These are phyloP conservation scores for Leucopternis melanops DNA, from an alignment of 2,113 vertebrate genomes.

Conservation along the genomic window DNA sequence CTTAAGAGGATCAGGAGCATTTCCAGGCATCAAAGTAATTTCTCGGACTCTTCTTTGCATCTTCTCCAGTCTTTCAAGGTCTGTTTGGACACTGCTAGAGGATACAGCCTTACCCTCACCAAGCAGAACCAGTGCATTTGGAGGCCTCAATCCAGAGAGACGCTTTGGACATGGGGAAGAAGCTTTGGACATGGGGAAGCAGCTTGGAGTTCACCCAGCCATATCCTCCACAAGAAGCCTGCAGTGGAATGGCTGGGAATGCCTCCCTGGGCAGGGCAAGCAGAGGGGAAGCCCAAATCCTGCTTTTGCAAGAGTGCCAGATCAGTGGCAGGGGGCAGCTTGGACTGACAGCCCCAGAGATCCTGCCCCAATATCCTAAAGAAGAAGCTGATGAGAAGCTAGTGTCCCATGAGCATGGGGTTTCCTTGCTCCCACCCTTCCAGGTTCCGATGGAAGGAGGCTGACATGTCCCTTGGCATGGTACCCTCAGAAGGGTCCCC, in stretches of 20 bases:
- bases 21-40: neutral
- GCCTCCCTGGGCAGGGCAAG: neutral
- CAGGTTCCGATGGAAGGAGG: neutral
- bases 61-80: neutral
- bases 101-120: neutral
- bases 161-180: neutral
- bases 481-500: neutral
- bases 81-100: neutral
- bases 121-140: neutral
- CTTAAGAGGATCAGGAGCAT: neutral
- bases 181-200: neutral
- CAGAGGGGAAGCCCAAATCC: neutral
- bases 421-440: neutral
- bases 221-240: neutral
- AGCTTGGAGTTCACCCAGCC: neutral
- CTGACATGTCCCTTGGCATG: rapidly evolving
- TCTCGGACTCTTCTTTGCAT: neutral
- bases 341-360: neutral
- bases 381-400: neutral
- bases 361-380: neutral
- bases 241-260: neutral
- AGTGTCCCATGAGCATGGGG: neutral
- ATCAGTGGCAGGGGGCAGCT: neutral
- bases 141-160: neutral
- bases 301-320: neutral